Evolutionary conservation across 2,888 invertebrate genomes (phyloP), one percentile per base, ranked within the genome.

Genomic region (Pandemis corylana): DNA sequence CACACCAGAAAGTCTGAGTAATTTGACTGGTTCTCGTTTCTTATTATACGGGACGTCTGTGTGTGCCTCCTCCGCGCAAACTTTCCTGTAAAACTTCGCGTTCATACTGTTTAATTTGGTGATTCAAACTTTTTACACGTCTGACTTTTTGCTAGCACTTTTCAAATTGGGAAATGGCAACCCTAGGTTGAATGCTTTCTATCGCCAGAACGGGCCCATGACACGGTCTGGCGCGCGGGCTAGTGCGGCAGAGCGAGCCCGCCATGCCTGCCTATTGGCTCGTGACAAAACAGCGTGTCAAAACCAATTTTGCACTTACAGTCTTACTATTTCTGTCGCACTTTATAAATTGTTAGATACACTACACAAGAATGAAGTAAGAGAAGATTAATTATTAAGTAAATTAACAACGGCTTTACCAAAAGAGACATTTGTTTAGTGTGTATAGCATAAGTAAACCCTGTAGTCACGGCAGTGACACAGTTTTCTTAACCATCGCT

Each of bases 191-290:
- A 56, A 85, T 79, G 88, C 82, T 85, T 86, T 84, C 83, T 84
- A 84, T 82, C 78, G 79, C 80, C 80, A 79, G 85, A 83, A 82
- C 83, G 82, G 84, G 83, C 84, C 76, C 84, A 86, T 88, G 87
- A 88, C 87, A 87, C 87, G 89, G 82, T 89, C 87, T 87, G 80
- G 83, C 88, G 87, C 83, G 78, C 80, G 79, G 7, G 59, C 59
- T 9, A 12, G 59, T 12, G 28, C 59, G 10, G 59, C 28, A 20
- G 59, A 59, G 28, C 59, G 12, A 4, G 15, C 53, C 53, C 53
- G 15, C 15, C 59, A 59, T 28, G 20, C 28, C 28, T 59, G 59
- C 28, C 59, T 59, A 59, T 59, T 59, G 28, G 59, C 28, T 12
- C 28, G 59, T 59, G 28, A 64, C 64, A 44, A 44, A 20, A 20